Percentiles rank a stretch among this genome's conserved stretches.
Conservation (phyloP, 2,888 invertebrate species). For the Oscheius myriophilus region DNA sequence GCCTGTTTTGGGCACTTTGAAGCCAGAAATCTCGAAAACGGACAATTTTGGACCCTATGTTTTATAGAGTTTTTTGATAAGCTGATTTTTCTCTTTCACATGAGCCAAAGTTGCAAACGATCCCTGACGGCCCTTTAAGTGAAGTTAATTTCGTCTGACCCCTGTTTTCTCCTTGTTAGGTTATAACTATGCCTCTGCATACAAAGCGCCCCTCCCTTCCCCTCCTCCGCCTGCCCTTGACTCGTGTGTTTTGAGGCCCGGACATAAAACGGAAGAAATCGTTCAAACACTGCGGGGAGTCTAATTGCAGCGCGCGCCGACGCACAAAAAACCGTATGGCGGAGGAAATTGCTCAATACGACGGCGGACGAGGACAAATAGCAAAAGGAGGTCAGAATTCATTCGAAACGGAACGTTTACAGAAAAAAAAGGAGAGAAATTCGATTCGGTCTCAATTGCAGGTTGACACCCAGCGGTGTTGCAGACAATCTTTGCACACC, state of each 20-base stretch:
- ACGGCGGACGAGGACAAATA: no score
- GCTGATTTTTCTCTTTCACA: no score
- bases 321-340: slow-evolving; percentile 24
- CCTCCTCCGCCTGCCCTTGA: slow-evolving; percentile 5
- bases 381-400: neutral
- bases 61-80: no score
- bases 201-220: neutral
- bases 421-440: neutral
- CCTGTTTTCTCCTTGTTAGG: no score
- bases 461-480: slow-evolving; percentile 68
- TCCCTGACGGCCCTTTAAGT: no score
- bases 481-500: slow-evolving; percentile 70
- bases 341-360: slow-evolving; percentile 9
- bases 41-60: no score
- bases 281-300: slow-evolving; percentile 30
- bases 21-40: no score
- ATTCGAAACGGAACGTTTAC: neutral
- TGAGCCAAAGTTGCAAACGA: no score
- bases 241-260: slow-evolving; percentile 8
- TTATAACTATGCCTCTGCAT: no score
- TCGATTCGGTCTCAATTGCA: slow-evolving; percentile 47
- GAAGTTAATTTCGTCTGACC: no score
- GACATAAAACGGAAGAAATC: slow-evolving; percentile 32
- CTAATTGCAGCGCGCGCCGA: slow-evolving; percentile 23
- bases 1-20: no score